phyloP scores from a whole-genome alignment of 2,888 invertebrate species.

The Ischnura elegans region DNA sequence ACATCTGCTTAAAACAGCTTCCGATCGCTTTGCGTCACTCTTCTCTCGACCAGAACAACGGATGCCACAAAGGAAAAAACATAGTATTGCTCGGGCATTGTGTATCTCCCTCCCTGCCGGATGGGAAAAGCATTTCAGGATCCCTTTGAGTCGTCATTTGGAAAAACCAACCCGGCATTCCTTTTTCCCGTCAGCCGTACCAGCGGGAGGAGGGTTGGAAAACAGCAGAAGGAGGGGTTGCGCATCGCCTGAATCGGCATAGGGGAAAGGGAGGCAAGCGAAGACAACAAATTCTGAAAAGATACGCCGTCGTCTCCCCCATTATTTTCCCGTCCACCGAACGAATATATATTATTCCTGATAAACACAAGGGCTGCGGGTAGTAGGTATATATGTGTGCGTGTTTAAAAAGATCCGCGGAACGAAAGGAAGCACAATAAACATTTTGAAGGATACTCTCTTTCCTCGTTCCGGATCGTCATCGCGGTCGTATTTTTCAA shows the following conservation, averaged over 20 bases:
- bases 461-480: slow-evolving; percentile 43
- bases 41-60: not conserved
- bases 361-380: slow-evolving; percentile 21
- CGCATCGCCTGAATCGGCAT: no score
- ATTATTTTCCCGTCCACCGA: slow-evolving; percentile 1
- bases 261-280: not conserved
- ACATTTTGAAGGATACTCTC: slow-evolving; percentile 36
- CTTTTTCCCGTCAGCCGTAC: not conserved
- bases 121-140: not conserved
- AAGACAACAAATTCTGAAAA: slow-evolving; percentile 16
- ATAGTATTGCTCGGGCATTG: not conserved
- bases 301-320: not conserved
- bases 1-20: not conserved
- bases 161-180: not conserved
- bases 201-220: not conserved
- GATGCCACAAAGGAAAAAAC: not conserved
- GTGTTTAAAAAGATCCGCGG: not conserved
- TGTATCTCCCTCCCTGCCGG: not conserved
- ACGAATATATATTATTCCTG: slow-evolving; percentile 38
- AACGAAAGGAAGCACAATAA: slow-evolving; percentile 33
- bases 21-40: not conserved
- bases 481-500: slow-evolving; percentile 59
- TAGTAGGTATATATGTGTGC: no score
- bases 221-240: not conserved
- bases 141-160: slow-evolving; percentile 14